Base-by-base conservation (phyloP, 1,140 invertebrate species). In the Saccostrea glomerata region DNA sequence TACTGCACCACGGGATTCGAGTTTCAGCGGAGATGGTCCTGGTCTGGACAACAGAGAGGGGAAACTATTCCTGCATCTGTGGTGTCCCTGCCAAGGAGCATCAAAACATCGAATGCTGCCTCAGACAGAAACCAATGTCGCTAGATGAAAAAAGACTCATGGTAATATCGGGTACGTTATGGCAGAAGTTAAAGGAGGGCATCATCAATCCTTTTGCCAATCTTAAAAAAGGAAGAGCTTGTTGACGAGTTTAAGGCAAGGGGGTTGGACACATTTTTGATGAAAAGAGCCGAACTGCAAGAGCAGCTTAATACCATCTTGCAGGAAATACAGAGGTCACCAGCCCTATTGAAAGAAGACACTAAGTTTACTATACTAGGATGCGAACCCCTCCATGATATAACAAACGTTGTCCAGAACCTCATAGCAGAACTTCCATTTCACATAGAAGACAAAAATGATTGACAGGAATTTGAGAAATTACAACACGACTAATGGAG, bases 311-410 rank as follows among this genome's bases (percentile, higher is more conserved):
- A 47, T 6, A 47, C 12, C n/a, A 23, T 83, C 4, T 20, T 87
- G 23, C 86, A 87, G 40, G 86, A 73, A 13, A 87, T 83, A 13
- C n/a, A 25, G 20, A 47, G 86, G 25, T 73, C 86, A 11, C 66
- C 77, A 25, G 86, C 86, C 4, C 36, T 87, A 54, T 15, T 87
- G 15, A n/a, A 15, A 11, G 23, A 13, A 13, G n/a, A 56, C 2
- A 23, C 47, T 13, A 40, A 60, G 11, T 60, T 36, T 23, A 23
- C 70, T 56, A 70, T 87, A 9, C 54, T 87, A 54, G 56, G 36
- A 7, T 87, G 86, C 56, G 70, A 87, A 47, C 86, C 66, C 20
- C 70, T 87, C 2, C 86, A 82, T 87, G 86, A 87, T 25, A 77
- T 87, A 56, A 55, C 47, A 17, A 77, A 82, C 73, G 30, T 87